Conservation (phyloP, 2,888 invertebrate species). For the Heteromurus nitidus region DNA sequence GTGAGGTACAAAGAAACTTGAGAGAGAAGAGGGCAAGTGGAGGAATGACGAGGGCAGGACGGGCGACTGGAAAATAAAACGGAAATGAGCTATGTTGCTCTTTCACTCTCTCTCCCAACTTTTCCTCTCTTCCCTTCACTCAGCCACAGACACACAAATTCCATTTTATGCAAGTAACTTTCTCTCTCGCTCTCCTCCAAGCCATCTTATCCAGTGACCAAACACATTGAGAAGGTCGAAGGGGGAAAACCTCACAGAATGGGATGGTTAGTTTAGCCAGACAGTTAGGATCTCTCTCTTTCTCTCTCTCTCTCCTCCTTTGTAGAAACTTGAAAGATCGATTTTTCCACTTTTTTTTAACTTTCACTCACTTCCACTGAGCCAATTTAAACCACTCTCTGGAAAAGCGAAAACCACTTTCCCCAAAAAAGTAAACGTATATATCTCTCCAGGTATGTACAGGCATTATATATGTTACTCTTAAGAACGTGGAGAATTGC, state of each 20-base stretch:
- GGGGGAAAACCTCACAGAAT: background rate
- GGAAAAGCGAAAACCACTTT: background rate
- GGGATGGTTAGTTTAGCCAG: constrained; percentile 7
- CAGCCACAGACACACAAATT: too few species aligned
- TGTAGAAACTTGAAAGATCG: too few species aligned
- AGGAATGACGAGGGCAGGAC: background rate
- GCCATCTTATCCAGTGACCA: background rate
- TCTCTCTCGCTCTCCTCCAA: background rate
- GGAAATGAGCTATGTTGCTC: constrained; percentile 6
- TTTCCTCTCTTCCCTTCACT: too few species aligned
- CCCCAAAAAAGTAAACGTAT: background rate
- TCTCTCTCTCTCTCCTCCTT: too few species aligned
- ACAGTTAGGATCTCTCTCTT: too few species aligned
- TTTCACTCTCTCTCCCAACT: too few species aligned
- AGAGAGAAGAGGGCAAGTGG: background rate
- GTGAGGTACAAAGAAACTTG: too few species aligned
- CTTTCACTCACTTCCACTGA: too few species aligned
- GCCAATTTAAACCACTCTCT: background rate
- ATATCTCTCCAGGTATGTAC: too few species aligned
- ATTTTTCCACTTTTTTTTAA: background rate
- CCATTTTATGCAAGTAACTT: too few species aligned
- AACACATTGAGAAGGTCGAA: background rate
- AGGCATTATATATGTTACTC: too few species aligned
- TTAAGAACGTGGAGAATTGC: too few species aligned
- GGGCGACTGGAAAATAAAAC: background rate